These are phyloP conservation scores for Chlorocebus sabaeus DNA, from an alignment of 2,113 vertebrate genomes.

Conservation along the genomic window DNA sequence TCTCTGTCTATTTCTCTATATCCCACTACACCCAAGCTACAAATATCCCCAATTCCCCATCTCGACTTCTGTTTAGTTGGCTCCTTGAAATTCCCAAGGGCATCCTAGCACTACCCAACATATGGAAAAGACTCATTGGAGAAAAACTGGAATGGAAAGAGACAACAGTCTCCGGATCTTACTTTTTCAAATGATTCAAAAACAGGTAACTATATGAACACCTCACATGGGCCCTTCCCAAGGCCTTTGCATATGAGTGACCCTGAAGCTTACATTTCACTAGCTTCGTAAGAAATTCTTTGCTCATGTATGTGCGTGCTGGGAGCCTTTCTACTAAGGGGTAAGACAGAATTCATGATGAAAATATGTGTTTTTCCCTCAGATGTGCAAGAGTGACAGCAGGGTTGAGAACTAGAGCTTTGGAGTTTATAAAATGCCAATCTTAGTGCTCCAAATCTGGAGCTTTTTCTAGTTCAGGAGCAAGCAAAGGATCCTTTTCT, in stretches of 20 bases:
- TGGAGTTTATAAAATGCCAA: not conserved
- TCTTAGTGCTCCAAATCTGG: not conserved
- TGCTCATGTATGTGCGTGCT: accelerated
- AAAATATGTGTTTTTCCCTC: not conserved
- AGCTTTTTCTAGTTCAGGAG: not conserved
- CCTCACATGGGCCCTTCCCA: not conserved
- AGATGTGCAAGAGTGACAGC: not conserved
- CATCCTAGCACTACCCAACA: not conserved
- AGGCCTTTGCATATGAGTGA: not conserved
- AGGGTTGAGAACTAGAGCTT: not conserved
- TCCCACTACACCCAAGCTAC: not conserved
- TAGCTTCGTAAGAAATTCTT: not conserved
- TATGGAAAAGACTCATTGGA: not conserved
- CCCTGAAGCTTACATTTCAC: not conserved
- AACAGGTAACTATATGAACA: not conserved
- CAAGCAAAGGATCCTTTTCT: not conserved
- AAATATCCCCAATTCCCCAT: not conserved
- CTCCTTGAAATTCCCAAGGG: not conserved
- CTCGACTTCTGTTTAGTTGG: not conserved
- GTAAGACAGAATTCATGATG: not conserved
- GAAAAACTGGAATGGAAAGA: not conserved
- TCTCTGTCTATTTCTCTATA: not conserved
- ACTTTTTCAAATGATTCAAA: not conserved
- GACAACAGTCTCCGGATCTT: not conserved
- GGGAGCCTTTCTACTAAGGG: not conserved